Evolutionary conservation across 2,888 invertebrate species (phyloP).

Genomic region (Mesodorylaimus sp.): DNA sequence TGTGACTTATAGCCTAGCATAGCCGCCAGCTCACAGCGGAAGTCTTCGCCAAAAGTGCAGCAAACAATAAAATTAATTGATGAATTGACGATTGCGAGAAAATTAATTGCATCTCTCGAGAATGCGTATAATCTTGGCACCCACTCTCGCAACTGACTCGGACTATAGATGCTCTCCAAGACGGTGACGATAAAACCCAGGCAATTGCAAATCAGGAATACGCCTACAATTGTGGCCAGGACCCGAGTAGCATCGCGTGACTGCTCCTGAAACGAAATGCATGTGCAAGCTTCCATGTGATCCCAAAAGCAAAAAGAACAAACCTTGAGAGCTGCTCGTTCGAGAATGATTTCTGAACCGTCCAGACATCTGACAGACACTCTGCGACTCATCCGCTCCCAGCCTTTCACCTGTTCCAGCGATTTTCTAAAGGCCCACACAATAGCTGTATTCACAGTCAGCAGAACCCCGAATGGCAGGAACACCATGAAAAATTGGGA

Average conservation of each 20-base stretch:
- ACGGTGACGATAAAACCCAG: constrained; percentile 5
- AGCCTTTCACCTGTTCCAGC: constrained; percentile 67
- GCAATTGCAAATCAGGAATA: constrained; percentile 8
- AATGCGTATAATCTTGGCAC: constrained; percentile 1
- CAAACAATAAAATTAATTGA: constrained; percentile 94
- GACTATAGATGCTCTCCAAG: background rate
- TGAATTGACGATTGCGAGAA: constrained; percentile 85
- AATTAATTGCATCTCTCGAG: constrained; percentile 45
- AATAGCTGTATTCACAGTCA: constrained; percentile 72
- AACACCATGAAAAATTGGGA: constrained; percentile 83
- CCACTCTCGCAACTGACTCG: background rate
- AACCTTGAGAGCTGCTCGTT: too few relatives aligned
- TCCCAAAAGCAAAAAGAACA: too few relatives aligned
- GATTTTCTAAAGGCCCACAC: constrained; percentile 73
- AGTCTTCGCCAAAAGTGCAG: constrained; percentile 91
- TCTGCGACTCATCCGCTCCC: too few relatives aligned
- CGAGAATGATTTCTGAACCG: too few relatives aligned
- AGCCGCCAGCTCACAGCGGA: constrained; percentile 47
- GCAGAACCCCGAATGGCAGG: constrained; percentile 68
- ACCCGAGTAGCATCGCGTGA: constrained; percentile 7
- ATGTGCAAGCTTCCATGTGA: background rate
- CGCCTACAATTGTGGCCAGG: constrained; percentile 1
- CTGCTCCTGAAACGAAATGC: background rate
- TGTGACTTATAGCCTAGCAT: too few relatives aligned
- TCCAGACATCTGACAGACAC: too few relatives aligned